Evolutionary conservation across 2,113 vertebrate species (phyloP).

Genomic region (Pungitius pungitius): DNA sequence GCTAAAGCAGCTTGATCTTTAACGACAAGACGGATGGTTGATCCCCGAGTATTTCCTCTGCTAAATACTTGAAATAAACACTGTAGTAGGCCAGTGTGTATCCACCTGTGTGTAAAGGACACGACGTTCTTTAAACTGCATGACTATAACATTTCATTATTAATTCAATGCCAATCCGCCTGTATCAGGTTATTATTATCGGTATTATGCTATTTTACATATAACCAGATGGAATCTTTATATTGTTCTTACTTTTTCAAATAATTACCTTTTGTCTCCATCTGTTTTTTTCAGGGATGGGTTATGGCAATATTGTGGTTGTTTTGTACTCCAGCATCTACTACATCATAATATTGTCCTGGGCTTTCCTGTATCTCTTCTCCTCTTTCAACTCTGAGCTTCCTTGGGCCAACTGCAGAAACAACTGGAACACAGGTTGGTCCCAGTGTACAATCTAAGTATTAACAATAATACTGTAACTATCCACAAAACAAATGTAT

Average conservation of each 20-base stretch:
- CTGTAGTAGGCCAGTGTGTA: background rate
- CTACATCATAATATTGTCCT: conserved; percentile 95
- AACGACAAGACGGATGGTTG: background rate
- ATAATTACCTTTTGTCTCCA: background rate
- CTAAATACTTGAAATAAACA: background rate
- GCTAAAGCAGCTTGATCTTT: background rate
- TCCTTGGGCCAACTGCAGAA: conserved; percentile 90
- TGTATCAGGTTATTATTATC: background rate
- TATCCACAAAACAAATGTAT: conserved; percentile 3
- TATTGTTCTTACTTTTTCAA: background rate
- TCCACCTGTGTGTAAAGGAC: background rate
- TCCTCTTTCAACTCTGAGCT: conserved; percentile 88
- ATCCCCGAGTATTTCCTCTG: background rate
- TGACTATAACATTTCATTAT: background rate
- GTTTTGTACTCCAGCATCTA: conserved; percentile 81
- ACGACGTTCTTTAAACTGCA: background rate
- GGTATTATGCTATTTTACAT: background rate
- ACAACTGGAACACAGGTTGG: conserved; percentile 93
- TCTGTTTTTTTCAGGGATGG: conserved; percentile 72
- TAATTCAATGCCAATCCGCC: no score
- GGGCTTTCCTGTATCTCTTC: conserved; percentile 97
- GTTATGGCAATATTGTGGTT: conserved; percentile 79
- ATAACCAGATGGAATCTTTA: background rate
- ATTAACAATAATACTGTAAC: background rate
- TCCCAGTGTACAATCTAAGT: background rate